A percentile compares a stretch with the other conserved stretches of the same genome.
These are phyloP conservation scores for Amiota communis DNA, from an alignment of 2,888 invertebrate species.

Conservation along the genomic window DNA sequence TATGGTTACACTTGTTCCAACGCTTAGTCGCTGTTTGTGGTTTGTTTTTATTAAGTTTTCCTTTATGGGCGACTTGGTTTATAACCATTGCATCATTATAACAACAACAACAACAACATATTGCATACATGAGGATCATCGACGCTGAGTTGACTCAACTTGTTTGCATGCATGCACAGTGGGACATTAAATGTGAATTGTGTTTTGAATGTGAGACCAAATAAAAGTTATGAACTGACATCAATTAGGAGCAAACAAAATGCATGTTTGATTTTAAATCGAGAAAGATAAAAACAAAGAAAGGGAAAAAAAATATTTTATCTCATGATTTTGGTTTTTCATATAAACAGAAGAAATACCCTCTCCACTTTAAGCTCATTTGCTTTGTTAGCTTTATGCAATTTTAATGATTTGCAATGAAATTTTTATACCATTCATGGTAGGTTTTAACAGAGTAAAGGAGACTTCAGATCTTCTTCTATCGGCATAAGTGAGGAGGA, in stretches of 20 bases:
- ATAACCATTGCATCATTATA: constrained; percentile 51
- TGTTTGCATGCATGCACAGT: constrained; percentile 49
- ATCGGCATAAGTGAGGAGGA: too few relatives aligned
- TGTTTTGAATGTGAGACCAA: constrained; percentile 50
- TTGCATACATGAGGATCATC: constrained; percentile 43
- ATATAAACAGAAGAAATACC: neutral
- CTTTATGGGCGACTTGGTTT: constrained; percentile 57
- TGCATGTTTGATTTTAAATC: neutral
- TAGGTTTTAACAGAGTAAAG: too few relatives aligned
- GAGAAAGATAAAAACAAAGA: too few relatives aligned
- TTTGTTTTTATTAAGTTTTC: constrained; percentile 56
- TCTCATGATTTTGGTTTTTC: neutral
- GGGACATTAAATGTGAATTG: constrained; percentile 61
- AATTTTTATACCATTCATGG: too few relatives aligned
- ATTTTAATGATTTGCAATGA: too few relatives aligned
- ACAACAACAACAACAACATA: too few relatives aligned
- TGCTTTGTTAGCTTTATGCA: too few relatives aligned
- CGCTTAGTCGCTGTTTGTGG: constrained; percentile 1
- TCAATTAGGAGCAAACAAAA: constrained; percentile 52
- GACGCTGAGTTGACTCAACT: neutral
- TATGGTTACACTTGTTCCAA: too few relatives aligned
- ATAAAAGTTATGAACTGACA: constrained; percentile 66
- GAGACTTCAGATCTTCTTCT: too few relatives aligned
- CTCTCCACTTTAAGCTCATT: too few relatives aligned
- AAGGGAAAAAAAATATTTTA: too few relatives aligned